Evolutionary conservation across 2,113 vertebrate species (phyloP), one percentile per base, ranked within the genome.

Genomic region (Hepsetus odoe): DNA sequence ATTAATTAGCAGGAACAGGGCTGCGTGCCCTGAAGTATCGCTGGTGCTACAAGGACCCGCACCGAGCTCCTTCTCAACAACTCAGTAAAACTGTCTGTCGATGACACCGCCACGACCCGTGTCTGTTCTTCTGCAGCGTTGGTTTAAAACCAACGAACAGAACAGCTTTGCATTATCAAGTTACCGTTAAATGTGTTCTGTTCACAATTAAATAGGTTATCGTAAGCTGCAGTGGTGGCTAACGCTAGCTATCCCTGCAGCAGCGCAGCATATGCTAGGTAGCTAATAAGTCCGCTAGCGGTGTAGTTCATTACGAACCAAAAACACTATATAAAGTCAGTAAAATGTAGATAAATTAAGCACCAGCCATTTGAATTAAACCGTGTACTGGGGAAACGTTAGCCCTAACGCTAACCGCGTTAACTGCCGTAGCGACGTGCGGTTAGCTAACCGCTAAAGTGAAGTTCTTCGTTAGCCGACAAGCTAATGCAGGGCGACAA

Each of bases 361-460:
- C n/a, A n/a, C n/a, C n/a, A n/a, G n/a, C n/a, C n/a, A n/a, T n/a
- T n/a, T n/a, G n/a, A n/a, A n/a, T n/a, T n/a, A n/a, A n/a, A n/a
- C n/a, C n/a, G n/a, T n/a, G n/a, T n/a, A n/a, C n/a, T n/a, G n/a
- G n/a, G n/a, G 30, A 51, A 35, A 5, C 13, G 1, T 53, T 35
- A 8, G 8, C 7, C 3, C n/a, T 65, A 28, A 66, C 16, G 24
- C n/a, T 5, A 35, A 26, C 22, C 8, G 53, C 16, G n/a, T 40
- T 28, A 18, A 30, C 12, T 11, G 8, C 0, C 22, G 5, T n/a
- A 18, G 24, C 1, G 24, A 67, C 35, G 32, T 26, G 9, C 24
- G 53, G 42, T 33, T 32, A 7, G 32, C 55, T 46, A 70, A 59
- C n/a, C 67, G 22, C 42, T n/a, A 62, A 61, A 78, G 55, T 71